Percentiles rank a stretch among this genome's conserved stretches.
These are phyloP conservation scores for Solenodon paradoxus DNA, from an alignment of 2,113 vertebrate species.

Conservation along the genomic window DNA sequence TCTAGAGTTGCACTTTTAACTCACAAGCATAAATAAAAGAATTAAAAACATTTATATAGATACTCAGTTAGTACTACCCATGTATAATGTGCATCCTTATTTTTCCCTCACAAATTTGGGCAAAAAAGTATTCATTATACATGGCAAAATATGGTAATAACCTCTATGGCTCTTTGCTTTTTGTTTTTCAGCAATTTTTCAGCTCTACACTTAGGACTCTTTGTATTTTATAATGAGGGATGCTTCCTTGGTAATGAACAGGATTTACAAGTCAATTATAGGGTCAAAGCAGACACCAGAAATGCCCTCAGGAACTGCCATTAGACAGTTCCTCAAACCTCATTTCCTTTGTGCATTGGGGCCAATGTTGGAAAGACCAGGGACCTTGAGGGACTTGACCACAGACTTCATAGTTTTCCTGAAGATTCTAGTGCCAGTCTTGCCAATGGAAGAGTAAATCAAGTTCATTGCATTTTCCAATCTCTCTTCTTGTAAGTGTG, in stretches of 20 bases:
- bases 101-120: too few species aligned
- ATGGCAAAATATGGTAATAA: too few species aligned
- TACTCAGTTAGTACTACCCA: too few species aligned
- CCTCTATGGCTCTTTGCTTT: conserved; percentile 12
- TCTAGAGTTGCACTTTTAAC: too few species aligned
- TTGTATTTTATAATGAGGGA: conserved; percentile 38
- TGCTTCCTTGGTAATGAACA: conserved; percentile 7
- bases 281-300: not conserved
- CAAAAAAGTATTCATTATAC: too few species aligned
- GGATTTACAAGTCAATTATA: not conserved
- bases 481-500: not conserved
- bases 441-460: not conserved
- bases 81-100: too few species aligned
- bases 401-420: not conserved
- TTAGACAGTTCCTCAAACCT: not conserved
- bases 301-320: not conserved
- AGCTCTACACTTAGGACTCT: not conserved
- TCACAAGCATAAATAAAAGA: too few species aligned
- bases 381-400: not conserved
- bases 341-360: not conserved
- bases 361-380: not conserved
- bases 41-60: too few species aligned
- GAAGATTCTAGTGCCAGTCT: not conserved
- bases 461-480: not conserved
- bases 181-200: conserved; percentile 35